phyloP scores from a whole-genome alignment of 2,888 invertebrate species.

The Pseudococcus jackbeardsleyi region DNA sequence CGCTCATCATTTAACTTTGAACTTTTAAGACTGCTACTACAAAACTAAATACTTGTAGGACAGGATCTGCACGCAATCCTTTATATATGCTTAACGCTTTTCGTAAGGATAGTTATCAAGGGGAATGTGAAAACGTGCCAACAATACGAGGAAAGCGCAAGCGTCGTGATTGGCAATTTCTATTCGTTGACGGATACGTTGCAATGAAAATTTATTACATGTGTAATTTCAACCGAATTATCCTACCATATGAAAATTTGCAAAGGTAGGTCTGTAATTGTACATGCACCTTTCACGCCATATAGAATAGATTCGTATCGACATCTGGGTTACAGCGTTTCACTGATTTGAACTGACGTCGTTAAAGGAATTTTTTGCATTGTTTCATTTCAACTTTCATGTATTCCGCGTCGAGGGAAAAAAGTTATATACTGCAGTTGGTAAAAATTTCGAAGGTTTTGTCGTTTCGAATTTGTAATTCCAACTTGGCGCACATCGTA shows the following conservation, averaged over 20 bases:
- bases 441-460: background rate
- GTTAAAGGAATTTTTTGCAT: slow-evolving; percentile 12
- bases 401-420: background rate
- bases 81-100: slow-evolving; percentile 50
- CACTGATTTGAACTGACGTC: slow-evolving; percentile 7
- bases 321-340: slow-evolving; percentile 15
- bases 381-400: slow-evolving; percentile 17
- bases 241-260: slow-evolving; percentile 24
- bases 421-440: slow-evolving; percentile 34
- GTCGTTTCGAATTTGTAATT: slow-evolving; percentile 15
- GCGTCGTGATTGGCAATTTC: slow-evolving; percentile 33
- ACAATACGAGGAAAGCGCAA: slow-evolving; percentile 29
- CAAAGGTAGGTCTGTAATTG: slow-evolving; percentile 26
- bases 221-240: slow-evolving; percentile 51
- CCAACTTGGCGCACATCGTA: background rate
- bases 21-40: slow-evolving; percentile 40
- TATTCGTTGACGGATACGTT: slow-evolving; percentile 38
- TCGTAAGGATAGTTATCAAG: slow-evolving; percentile 51
- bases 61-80: slow-evolving; percentile 39
- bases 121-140: slow-evolving; percentile 52
- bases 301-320: slow-evolving; percentile 17
- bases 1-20: slow-evolving; percentile 42
- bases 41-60: slow-evolving; percentile 46
- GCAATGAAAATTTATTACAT: slow-evolving; percentile 52
- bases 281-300: slow-evolving; percentile 27